Evolutionary conservation across 2,888 invertebrate species (phyloP), one percentile per base, ranked within the genome.

Genomic region (Endotricha flammealis): DNA sequence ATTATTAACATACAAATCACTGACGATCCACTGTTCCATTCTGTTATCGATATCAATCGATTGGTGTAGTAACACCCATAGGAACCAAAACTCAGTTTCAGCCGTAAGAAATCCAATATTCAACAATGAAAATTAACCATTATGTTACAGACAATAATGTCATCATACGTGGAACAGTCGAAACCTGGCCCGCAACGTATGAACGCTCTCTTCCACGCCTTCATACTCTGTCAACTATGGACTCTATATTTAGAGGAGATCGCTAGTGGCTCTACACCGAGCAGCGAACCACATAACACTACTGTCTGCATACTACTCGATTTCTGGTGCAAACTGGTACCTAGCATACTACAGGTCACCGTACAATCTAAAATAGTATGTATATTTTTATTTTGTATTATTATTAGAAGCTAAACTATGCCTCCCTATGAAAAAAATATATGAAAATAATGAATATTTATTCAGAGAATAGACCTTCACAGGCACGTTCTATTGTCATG

Each of bases 321-420:
- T 85, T 99, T 99, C 89, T 99, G 99, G 99, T 95, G 96, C 32
- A 95, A 98, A 78, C 95, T 99, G 4, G 98, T 99, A 23, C 99
- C 99, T 0, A 95, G 95, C 43, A 93, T 99, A 39, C 87, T 99
- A 43, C 97, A 98, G 69, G 88, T 99, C 38, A 92, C 99, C 22
- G 69, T 71, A 48, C 77, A 80, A 41, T 74, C 97, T 7, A 98
- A 95, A 90, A 91, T 95, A 75, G 95, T 96, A 58, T 88, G 91
- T 79, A 13, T 12, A 12, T 1, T 24, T 7, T 22, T 9, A 38
- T 41, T 1, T n/a, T n/a, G n/a, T n/a, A n/a, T n/a, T n/a, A n/a
- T n/a, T n/a, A n/a, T n/a, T n/a, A n/a, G n/a, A n/a, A n/a, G n/a
- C n/a, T n/a, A n/a, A n/a, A n/a, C n/a, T n/a, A n/a, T n/a, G n/a